Conservation (phyloP, 2,888 invertebrate genomes). For the Dexiosoma caninum region DNA sequence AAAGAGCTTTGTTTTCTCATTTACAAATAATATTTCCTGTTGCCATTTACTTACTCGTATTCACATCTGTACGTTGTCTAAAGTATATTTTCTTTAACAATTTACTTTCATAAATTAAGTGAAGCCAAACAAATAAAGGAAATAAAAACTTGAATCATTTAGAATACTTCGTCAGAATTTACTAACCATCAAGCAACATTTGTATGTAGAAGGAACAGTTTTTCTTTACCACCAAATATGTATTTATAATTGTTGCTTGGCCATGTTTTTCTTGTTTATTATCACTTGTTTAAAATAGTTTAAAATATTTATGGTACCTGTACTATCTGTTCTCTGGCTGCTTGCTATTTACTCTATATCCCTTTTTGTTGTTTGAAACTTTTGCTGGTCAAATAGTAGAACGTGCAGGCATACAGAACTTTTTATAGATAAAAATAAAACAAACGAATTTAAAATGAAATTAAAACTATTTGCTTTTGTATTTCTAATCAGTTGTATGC, state of each 20-base stretch:
- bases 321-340: constrained; percentile 5
- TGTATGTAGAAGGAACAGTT: not conserved
- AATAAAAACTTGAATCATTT: constrained; percentile 23
- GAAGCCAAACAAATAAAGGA: not conserved
- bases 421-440: no score
- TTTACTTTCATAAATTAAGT: not conserved
- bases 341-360: not conserved
- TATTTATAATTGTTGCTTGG: not conserved
- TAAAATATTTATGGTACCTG: not conserved
- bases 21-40: constrained; percentile 52
- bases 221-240: not conserved
- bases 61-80: not conserved
- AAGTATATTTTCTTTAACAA: not conserved
- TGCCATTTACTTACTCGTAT: constrained; percentile 44
- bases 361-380: constrained; percentile 41
- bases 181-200: not conserved
- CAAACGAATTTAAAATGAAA: not conserved
- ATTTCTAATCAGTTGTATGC: constrained; percentile 47
- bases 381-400: constrained; percentile 57
- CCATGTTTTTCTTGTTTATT: constrained; percentile 5
- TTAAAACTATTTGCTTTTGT: constrained; percentile 17
- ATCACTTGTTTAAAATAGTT: constrained; percentile 9
- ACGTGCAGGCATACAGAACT: no score
- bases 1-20: no score
- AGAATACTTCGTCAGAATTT: not conserved